Percentiles rank a stretch among this genome's conserved stretches.
Conservation (phyloP, 2,113 vertebrate genomes). For the Lepus americanus region DNA sequence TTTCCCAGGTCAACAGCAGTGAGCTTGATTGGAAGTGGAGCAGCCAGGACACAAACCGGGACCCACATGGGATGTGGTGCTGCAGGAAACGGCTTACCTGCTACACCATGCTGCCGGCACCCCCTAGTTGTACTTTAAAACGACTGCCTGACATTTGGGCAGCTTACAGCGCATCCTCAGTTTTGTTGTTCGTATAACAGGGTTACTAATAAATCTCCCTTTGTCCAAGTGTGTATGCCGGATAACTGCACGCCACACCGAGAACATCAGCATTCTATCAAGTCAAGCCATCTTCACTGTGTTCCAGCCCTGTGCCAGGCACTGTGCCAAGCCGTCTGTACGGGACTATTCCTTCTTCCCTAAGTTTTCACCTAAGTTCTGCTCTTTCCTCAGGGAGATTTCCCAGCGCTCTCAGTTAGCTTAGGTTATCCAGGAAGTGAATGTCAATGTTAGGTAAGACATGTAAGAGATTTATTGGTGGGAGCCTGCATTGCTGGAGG, state of each 20-base stretch:
- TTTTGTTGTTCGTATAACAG: slow-evolving; percentile 47
- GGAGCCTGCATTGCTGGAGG: not conserved
- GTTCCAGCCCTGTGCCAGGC: not conserved
- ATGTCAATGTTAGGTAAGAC: not conserved
- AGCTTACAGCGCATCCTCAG: not conserved
- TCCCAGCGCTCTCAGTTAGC: not conserved
- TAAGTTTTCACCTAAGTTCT: slow-evolving; percentile 27
- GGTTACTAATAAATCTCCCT: not conserved
- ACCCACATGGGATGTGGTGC: no score
- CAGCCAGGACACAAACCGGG: no score
- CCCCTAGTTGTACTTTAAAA: slow-evolving; percentile 20
- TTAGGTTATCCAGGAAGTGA: slow-evolving; percentile 16
- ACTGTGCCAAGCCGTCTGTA: slow-evolving; percentile 17
- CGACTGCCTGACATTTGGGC: not conserved
- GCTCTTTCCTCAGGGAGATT: not conserved
- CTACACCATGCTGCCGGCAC: no score
- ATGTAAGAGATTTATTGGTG: not conserved
- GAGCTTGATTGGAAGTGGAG: no score
- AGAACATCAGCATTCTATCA: not conserved
- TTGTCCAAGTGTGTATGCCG: slow-evolving; percentile 47
- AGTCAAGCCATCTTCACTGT: not conserved
- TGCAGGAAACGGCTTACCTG: no score
- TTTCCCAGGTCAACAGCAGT: no score
- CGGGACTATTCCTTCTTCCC: not conserved
- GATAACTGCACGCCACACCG: slow-evolving; percentile 7